phyloP scores from a whole-genome alignment of 2,888 invertebrate genomes.

The Exephanes ischioxanthus region DNA sequence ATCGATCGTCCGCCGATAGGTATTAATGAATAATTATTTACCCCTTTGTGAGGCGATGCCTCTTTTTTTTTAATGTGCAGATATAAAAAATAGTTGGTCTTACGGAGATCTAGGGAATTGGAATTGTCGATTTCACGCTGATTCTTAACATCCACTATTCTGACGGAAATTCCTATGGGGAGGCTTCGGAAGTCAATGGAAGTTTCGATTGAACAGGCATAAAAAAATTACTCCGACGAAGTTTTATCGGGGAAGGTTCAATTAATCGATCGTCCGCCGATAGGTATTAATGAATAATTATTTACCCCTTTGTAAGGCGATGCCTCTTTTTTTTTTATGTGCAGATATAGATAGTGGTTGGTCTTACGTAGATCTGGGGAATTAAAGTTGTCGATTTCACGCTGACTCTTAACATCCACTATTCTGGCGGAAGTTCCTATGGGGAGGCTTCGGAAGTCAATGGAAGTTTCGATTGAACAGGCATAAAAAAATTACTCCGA shows the following conservation, averaged over 20 bases:
- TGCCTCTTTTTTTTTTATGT: not conserved
- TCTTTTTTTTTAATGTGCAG: not conserved
- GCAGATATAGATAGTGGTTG: not conserved
- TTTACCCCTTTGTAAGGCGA: not conserved
- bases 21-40: slow-evolving; percentile 16
- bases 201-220: not conserved
- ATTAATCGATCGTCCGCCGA: slow-evolving; percentile 40
- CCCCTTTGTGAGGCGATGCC: not conserved
- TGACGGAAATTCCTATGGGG: too few species aligned
- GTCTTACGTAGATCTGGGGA: not conserved
- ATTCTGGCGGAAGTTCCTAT: too few species aligned
- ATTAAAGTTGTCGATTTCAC: not conserved
- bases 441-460: not conserved
- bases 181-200: not conserved
- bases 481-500: slow-evolving; percentile 47
- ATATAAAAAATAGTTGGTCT: not conserved
- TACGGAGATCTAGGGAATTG: not conserved
- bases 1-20: slow-evolving; percentile 32
- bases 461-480: too few species aligned
- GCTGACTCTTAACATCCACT: not conserved
- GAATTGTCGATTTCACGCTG: not conserved
- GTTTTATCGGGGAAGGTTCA: slow-evolving; percentile 28
- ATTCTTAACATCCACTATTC: not conserved
- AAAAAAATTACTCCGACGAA: slow-evolving; percentile 46
- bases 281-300: slow-evolving; percentile 13